Evolutionary conservation across 2,797 vertebrate species (phyloP).

Genomic region (Schizothorax lantsangensis): DNA sequence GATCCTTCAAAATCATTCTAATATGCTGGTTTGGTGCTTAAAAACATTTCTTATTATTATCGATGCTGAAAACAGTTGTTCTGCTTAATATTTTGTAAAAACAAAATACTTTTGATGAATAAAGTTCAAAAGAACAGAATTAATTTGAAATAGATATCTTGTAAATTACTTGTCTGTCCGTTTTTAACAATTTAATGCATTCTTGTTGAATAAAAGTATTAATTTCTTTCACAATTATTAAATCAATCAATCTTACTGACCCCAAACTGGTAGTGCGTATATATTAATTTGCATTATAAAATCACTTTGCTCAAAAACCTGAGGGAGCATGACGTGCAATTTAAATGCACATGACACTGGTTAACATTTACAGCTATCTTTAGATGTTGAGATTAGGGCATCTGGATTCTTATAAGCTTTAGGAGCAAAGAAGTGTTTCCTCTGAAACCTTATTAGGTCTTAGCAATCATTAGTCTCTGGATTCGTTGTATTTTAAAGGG

Average conservation of each 20-base stretch:
- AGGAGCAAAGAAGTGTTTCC: neutral
- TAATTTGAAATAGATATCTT: neutral
- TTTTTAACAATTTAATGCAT: neutral
- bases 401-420: neutral
- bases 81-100: neutral
- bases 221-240: neutral
- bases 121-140: neutral
- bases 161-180: neutral
- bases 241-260: neutral
- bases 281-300: neutral
- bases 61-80: neutral
- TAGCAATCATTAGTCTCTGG: slow-evolving; percentile 1
- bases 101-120: neutral
- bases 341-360: neutral
- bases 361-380: neutral
- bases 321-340: neutral
- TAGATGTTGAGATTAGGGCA: neutral
- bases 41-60: neutral
- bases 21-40: neutral
- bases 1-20: neutral
- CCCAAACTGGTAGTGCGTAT: neutral
- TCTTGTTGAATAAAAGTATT: neutral
- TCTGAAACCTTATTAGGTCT: neutral
- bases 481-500: slow-evolving; percentile 5
- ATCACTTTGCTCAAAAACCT: neutral